Base-by-base conservation (phyloP, 2,888 invertebrate species). In the Leptarthrus brevirostris region DNA sequence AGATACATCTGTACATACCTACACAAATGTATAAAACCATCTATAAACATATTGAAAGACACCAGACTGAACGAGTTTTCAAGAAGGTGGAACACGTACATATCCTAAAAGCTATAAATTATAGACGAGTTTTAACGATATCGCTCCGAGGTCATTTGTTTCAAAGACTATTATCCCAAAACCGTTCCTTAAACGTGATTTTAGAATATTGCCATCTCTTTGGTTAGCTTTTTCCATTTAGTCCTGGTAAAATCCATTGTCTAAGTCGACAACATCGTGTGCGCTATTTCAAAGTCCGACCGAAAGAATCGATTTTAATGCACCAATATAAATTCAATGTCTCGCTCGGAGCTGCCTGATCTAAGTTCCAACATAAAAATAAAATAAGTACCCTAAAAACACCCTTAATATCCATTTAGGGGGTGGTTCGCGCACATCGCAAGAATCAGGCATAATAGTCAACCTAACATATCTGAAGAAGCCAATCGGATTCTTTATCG, bases 271-370 rank as follows among this genome's bases (percentile, higher is more conserved):
- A 30, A 34, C n/a, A 14, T 30, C 52, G 52, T 52, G 69, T 44
- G 52, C 34, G 20, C 20, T 34, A 26, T 26, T 30, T 69, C 22
- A 14, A 30, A 52, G 52, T 52, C 52, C 52, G 10, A 52, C 69
- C n/a, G 54, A 36, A 2, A 18, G 69, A 58, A 72, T 72, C 72
- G 72, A 72, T 72, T 56, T 72, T 72, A 72, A 72, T 72, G 72
- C 58, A 58, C 72, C 72, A 72, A 72, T 72, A 72, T 72, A 72
- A 72, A 72, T 72, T 72, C 72, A 72, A 72, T 72, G 72, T 58
- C 34, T 72, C 36, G 34, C 69, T 20, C 52, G 52, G 69, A 18
- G 52, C 30, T 69, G 49, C 30, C 69, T 30, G n/a, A 20, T 49
- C 52, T 69, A 69, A 69, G 34, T 69, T 69, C 52, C 5, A 69